These are phyloP conservation scores for Amiota communis DNA, from an alignment of 2,888 invertebrate species.

Conservation along the genomic window DNA sequence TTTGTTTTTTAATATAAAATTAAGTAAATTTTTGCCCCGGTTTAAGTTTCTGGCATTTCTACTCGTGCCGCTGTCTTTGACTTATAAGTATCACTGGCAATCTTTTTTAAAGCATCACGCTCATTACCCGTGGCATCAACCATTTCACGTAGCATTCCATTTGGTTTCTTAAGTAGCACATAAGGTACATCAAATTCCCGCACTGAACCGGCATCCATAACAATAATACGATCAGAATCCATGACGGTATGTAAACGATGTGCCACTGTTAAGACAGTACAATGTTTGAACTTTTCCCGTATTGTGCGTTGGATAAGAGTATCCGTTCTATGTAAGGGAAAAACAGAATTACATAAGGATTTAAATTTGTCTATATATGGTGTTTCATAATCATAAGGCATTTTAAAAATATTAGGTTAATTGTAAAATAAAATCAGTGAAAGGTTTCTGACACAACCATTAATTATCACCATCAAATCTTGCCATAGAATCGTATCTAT, in stretches of 20 bases:
- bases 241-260: slow-evolving; percentile 93
- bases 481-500: no score
- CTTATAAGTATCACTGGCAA: slow-evolving; percentile 71
- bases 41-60: background rate
- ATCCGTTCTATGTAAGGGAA: slow-evolving; percentile 76
- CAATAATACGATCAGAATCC: slow-evolving; percentile 90
- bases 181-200: slow-evolving; percentile 83
- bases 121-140: slow-evolving; percentile 77
- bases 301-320: slow-evolving; percentile 88
- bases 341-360: no score
- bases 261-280: slow-evolving; percentile 92
- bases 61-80: background rate
- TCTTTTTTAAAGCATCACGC: slow-evolving; percentile 71
- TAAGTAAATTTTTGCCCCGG: background rate
- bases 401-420: slow-evolving; percentile 73
- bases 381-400: slow-evolving; percentile 44
- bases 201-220: slow-evolving; percentile 87
- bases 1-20: background rate
- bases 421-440: background rate
- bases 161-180: slow-evolving; percentile 76
- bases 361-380: no score
- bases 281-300: slow-evolving; percentile 82
- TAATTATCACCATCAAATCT: no score
- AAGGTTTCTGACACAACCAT: no score
- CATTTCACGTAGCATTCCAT: slow-evolving; percentile 79